Evolutionary conservation across 2,888 invertebrate species (phyloP).

Genomic region (Dynastes maya): DNA sequence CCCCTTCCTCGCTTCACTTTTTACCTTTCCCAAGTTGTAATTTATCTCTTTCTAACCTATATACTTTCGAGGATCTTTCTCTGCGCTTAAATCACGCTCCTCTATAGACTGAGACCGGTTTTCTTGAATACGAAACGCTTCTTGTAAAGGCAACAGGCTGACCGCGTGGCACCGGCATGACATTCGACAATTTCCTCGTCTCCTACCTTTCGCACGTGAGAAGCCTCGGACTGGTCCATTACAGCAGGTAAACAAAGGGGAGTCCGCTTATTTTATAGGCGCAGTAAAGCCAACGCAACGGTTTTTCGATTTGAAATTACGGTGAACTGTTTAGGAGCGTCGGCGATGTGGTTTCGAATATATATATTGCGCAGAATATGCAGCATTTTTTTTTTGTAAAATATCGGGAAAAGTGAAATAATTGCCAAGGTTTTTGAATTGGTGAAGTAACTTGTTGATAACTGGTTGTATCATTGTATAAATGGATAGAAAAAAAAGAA

Average conservation of each 20-base stretch:
- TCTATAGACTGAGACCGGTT: constrained; percentile 38
- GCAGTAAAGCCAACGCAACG: constrained; percentile 3
- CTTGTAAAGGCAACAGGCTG: constrained; percentile 44
- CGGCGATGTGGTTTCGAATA: too few relatives aligned
- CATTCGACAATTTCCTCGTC: constrained; percentile 20
- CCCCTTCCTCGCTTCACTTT: background rate
- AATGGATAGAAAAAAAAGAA: too few relatives aligned
- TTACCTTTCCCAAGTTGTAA: background rate
- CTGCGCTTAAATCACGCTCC: constrained; percentile 45
- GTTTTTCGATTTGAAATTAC: too few relatives aligned
- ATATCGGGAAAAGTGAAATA: too few relatives aligned
- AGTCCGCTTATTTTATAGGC: constrained; percentile 23
- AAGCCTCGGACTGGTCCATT: constrained; percentile 40
- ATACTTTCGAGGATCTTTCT: background rate
- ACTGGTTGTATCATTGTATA: too few relatives aligned
- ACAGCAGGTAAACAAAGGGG: constrained; percentile 46
- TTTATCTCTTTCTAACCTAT: too few relatives aligned
- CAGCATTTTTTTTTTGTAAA: too few relatives aligned
- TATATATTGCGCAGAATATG: too few relatives aligned
- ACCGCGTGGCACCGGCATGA: constrained; percentile 43
- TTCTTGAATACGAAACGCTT: constrained; percentile 10
- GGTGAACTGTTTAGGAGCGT: too few relatives aligned
- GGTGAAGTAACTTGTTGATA: too few relatives aligned
- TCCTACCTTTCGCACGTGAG: constrained; percentile 18
- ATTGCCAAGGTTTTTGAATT: too few relatives aligned